Conservation (phyloP, 1,140 invertebrate species). For the Nomia melanderi region DNA sequence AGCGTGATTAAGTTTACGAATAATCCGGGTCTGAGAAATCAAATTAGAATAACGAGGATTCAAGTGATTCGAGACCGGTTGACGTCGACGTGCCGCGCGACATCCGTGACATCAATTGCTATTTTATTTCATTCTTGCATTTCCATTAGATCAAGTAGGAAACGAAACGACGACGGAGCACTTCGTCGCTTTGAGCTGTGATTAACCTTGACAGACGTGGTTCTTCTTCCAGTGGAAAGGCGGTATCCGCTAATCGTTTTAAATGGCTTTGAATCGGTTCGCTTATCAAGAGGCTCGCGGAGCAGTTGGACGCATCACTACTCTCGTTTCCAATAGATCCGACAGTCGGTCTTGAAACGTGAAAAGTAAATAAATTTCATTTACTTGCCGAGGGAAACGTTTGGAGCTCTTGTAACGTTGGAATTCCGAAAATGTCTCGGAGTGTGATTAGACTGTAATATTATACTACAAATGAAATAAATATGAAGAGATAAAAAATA, state of each 20-base stretch:
- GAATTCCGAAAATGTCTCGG: too few species aligned
- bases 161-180: neutral
- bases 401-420: too few species aligned
- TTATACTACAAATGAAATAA: too few species aligned
- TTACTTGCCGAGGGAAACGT: neutral
- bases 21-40: too few species aligned
- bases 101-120: neutral
- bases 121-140: too few species aligned
- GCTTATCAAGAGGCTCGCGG: neutral
- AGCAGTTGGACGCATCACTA: neutral
- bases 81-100: neutral
- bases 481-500: too few species aligned
- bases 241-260: constrained; percentile 31
- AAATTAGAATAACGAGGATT: too few species aligned
- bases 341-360: neutral
- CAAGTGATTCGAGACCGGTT: too few species aligned
- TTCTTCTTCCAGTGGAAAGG: constrained; percentile 9
- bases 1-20: too few species aligned
- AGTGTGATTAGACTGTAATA: too few species aligned
- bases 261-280: constrained; percentile 23
- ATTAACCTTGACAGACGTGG: constrained; percentile 39
- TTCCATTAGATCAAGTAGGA: too few species aligned
- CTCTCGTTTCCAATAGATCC: neutral
- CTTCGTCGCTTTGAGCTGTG: neutral
- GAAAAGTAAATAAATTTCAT: neutral